Base-by-base conservation (phyloP, 1,140 invertebrate species). In the Lysiphlebus fabarum region DNA sequence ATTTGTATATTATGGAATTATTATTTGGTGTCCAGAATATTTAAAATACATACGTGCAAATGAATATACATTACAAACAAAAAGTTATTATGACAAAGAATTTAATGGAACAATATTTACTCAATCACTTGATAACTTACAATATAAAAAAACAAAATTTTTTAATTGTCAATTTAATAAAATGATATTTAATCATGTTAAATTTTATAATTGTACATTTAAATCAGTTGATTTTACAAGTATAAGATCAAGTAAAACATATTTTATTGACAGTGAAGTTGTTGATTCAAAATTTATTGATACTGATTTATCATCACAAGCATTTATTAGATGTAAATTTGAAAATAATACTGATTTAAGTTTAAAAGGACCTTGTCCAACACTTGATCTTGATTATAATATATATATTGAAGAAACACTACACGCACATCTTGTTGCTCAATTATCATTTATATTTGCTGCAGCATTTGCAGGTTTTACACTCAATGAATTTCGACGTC, bases 161-260 rank as follows among this genome's bases (percentile, higher is more conserved):
- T 58, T 58, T 8, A 70, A 75, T 40, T 78, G 73, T 70, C 73
- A 69, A 56, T 83, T 84, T 63, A 78, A 68, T 54, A 78, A 82
- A 61, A 72, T 83, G 59, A 71, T 79, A 62, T 71, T 83, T 34
- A 82, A 74, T 58, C 82, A 84, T 56, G 80, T 84, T 12, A 71
- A 78, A 54, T 84, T 84, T 66, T 67, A 77, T 56, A 81, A 82
- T 66, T 83, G 82, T 66, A 75, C 76, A 11, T 77, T 84, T 53
- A 74, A 78, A 47, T 75, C 76, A 8, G 73, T 81, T 34, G 77
- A 82, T 63, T 84, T 84, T 63, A 75, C 75, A 43, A 81, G 76
- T 55, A 78, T 84, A 41, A 81, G 79, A 59, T 77, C 81, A 14
- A 82, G 81, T 45, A 81, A 81, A 54, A 82, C 81, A 4, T 77